phyloP scores from a whole-genome alignment of 2,113 vertebrate species.

The Daboia siamensis region DNA sequence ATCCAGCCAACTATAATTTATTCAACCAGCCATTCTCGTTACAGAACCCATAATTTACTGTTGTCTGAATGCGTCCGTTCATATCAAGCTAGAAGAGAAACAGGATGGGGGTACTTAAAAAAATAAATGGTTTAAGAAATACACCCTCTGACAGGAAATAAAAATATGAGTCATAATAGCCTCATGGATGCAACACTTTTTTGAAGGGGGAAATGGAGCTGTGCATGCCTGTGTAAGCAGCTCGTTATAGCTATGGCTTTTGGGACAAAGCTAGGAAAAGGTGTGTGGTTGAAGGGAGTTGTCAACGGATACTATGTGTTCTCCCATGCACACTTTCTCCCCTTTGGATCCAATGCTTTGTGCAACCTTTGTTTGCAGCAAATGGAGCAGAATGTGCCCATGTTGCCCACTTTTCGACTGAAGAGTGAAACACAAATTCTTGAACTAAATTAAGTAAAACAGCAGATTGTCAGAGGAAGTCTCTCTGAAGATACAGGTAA shows the following conservation, averaged over 20 bases:
- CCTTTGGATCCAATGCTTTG: not conserved
- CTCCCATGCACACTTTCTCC: not conserved
- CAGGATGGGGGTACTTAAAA: not conserved
- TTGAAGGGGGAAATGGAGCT: not conserved
- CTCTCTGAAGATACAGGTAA: not conserved
- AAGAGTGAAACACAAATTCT: not conserved
- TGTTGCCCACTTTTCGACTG: not conserved
- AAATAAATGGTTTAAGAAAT: not conserved
- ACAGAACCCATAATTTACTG: not conserved
- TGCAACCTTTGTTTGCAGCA: not conserved
- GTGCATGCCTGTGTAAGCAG: not conserved
- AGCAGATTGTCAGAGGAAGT: fast-evolving
- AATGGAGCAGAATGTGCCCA: not conserved
- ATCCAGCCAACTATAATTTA: not conserved
- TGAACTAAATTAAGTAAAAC: not conserved
- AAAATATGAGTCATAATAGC: not conserved
- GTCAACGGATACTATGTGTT: not conserved
- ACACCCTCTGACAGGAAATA: not conserved
- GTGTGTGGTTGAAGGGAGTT: not conserved
- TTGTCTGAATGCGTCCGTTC: not conserved
- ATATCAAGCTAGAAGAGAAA: not conserved
- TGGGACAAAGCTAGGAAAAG: not conserved
- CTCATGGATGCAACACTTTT: not conserved
- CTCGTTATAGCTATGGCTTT: not conserved
- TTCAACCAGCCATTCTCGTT: not conserved